Evolutionary conservation across 2,888 invertebrate genomes (phyloP), one percentile per base, ranked within the genome.

Genomic region (Idaea straminata): DNA sequence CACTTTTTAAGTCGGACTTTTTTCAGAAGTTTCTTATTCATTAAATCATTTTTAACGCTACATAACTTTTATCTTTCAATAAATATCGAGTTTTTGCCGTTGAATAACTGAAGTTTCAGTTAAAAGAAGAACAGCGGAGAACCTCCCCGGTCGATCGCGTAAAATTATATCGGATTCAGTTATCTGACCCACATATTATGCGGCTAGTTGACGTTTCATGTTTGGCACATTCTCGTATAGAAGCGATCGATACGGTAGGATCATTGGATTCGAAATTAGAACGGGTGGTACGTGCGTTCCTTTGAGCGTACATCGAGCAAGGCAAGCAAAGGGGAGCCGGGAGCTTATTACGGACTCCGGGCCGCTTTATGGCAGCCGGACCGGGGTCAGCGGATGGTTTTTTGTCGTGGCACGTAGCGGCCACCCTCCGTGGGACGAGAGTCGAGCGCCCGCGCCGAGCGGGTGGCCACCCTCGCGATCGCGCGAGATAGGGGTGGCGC

Each of bases 341-440:
- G 68, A 72, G 74, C 83, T 84, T 84, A 85, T 84, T 84, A 84
- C 86, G 84, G 81, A 83, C 85, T 67, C 71, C 66, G 68, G 76
- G 82, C 80, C 85, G 84, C 86, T 90, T 88, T 87, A 89, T 84
- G 85, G 83, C 81, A 81, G 81, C 85, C 81, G 88, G 86, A 84
- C 85, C 78, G 78, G 86, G 87, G 88, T 87, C 87, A 88, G 85
- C 83, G 82, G 72, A 81, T 82, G 85, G 83, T 87, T 84, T 89
- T 88, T 88, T 89, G 88, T 87, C 89, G 86, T 82, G 80, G 88
- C 89, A 86, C 88, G 88, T 86, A 84, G 83, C 7, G 47, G 47
- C 47, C 47, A 47, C 47, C 47, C 47, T 47, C 47, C 13, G 3
- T 47, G 47, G 47, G 47, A 47, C 47, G 47, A 47, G 47, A 7